Evolutionary conservation across 1,140 invertebrate species (phyloP).

Genomic region (Oedothorax gibbosus): DNA sequence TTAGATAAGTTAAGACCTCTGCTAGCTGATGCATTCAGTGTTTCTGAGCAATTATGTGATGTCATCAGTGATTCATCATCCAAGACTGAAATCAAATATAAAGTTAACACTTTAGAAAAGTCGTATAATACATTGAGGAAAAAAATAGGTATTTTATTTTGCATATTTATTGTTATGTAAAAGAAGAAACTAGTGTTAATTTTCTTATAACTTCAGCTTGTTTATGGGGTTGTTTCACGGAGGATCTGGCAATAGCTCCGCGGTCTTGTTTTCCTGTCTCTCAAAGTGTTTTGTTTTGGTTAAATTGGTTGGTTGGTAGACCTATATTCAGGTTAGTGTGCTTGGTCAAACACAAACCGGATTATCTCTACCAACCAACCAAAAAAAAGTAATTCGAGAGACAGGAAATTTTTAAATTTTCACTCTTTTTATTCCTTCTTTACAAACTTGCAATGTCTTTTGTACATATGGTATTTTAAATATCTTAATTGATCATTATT

Average conservation of each 20-base stretch:
- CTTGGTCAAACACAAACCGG: too few species aligned
- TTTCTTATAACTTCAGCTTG: not conserved
- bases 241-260: too few species aligned
- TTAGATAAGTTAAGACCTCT: constrained; percentile 86
- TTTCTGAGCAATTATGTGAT: constrained; percentile 85
- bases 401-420: too few species aligned
- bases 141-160: constrained; percentile 76
- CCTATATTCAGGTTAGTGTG: too few species aligned
- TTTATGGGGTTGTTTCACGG: too few species aligned
- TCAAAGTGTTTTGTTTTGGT: too few species aligned
- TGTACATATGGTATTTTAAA: not conserved
- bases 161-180: not conserved
- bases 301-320: too few species aligned
- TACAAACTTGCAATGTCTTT: too few species aligned
- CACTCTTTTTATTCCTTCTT: too few species aligned
- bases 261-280: too few species aligned
- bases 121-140: constrained; percentile 86
- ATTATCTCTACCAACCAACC: too few species aligned
- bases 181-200: not conserved
- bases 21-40: constrained; percentile 86
- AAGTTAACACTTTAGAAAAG: constrained; percentile 82
- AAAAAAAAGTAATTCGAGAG: too few species aligned
- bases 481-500: not conserved
- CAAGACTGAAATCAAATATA: constrained; percentile 88
- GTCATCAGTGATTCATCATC: constrained; percentile 90